A percentile compares a stretch with the other conserved stretches of the same genome.
These are phyloP conservation scores for Lophotriccus pileatus DNA, from an alignment of 2,797 vertebrate genomes.

Conservation along the genomic window DNA sequence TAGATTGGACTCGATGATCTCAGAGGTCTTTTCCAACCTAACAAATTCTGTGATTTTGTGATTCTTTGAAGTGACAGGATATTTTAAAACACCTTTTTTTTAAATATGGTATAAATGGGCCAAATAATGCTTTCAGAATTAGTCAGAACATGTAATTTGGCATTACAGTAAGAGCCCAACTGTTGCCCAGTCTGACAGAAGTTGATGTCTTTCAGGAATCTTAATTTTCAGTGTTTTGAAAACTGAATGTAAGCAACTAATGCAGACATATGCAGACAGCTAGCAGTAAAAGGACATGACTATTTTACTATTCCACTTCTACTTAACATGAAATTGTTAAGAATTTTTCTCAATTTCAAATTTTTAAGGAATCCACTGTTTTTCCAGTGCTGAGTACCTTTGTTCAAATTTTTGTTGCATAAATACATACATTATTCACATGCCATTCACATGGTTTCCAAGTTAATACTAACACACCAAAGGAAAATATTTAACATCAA, in stretches of 20 bases:
- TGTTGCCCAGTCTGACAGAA: neutral
- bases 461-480: neutral
- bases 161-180: neutral
- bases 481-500: constrained; percentile 7
- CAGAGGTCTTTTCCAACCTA: neutral
- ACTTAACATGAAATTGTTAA: neutral
- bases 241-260: neutral
- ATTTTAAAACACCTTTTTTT: neutral
- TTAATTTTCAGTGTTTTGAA: neutral
- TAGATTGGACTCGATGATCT: neutral
- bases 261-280: neutral
- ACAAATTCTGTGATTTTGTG: neutral
- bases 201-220: neutral
- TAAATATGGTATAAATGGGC: neutral
- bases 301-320: neutral
- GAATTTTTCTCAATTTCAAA: neutral
- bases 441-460: neutral
- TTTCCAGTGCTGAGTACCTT: neutral
- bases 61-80: neutral
- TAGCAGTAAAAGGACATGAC: neutral
- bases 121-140: neutral
- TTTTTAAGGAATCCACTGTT: neutral
- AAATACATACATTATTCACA: neutral
- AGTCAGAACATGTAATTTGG: neutral
- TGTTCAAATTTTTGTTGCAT: neutral